phyloP scores from a whole-genome alignment of 2,888 invertebrate genomes.

The Alviniconcha strummeri region DNA sequence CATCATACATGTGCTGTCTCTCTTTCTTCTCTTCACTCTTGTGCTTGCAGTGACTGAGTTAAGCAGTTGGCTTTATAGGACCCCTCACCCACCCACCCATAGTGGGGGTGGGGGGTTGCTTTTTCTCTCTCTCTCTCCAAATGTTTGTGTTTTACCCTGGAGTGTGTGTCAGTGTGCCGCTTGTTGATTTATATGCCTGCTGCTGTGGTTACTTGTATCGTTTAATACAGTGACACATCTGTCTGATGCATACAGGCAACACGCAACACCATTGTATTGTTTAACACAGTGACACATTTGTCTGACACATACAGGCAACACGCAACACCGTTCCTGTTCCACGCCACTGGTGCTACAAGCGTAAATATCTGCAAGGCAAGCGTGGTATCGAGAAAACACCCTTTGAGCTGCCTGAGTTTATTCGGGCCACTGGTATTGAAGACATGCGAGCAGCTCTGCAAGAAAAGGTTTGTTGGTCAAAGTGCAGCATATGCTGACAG shows the following conservation, averaged over 20 bases:
- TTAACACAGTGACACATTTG: not conserved
- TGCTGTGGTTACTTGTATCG: not conserved
- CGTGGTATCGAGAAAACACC: slow-evolving; percentile 99
- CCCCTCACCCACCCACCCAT: no score
- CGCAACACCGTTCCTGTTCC: slow-evolving; percentile 99
- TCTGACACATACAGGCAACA: slow-evolving; percentile 78
- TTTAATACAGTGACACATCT: not conserved
- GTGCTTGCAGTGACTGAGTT: no score
- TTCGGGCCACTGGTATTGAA: slow-evolving; percentile 99
- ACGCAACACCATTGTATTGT: slow-evolving; percentile 81
- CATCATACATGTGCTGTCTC: no score
- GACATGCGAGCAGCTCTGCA: slow-evolving; percentile 99
- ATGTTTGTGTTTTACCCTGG: no score
- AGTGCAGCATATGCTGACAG: no score
- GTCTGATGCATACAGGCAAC: slow-evolving; percentile 78
- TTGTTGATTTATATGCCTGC: no score
- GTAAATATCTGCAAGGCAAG: slow-evolving; percentile 92
- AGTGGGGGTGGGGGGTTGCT: no score
- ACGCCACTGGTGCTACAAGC: slow-evolving; percentile 98
- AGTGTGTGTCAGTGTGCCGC: no score
- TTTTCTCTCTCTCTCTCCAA: no score
- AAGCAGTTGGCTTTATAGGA: no score
- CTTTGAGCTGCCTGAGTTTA: slow-evolving; percentile 98
- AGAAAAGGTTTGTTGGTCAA: slow-evolving; percentile 81
- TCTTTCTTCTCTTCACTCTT: no score